Evolutionary conservation across 2,797 vertebrate species (phyloP), one percentile per base, ranked within the genome.

Genomic region (Eulemur mongoz): DNA sequence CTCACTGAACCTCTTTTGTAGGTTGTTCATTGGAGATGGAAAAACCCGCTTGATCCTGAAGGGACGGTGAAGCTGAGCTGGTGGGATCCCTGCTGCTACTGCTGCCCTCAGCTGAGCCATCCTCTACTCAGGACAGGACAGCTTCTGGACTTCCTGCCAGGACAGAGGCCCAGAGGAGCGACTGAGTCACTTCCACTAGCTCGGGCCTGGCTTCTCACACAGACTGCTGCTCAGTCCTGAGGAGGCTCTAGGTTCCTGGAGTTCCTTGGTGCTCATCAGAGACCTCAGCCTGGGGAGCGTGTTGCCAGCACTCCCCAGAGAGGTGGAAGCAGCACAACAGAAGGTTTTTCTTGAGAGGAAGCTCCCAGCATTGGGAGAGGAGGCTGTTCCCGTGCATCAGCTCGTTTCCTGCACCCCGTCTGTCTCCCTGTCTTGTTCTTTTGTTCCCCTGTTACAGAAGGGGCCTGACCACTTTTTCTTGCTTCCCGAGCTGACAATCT

Each of bases 11-110:
- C 13, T 11, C 25, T 78, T 89, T 92, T 61, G 7, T 89, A 99
- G 99, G 98, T 22, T 98, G 35, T 69, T 99, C 89, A 20, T 98
- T 0, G 99, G 99, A 0, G 98, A 99, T 86, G 92, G 0, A 50
- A 98, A 94, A 83, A 98, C 79, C 0, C 98, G 98, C 38, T 95
- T 99, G 38, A 73, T 98, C 81, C 96, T 99, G 17, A 98, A 98
- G 83, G 98, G 98, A 97, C 79, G 10, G 2, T 97, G 96, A 98
- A 48, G 52, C 48, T 0, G 14, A 50, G 52, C 83, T 12, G 32
- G 8, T 23, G 54, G 54, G 2, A 14, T 54, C 35, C 57, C 63
- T 40, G 18, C 9, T 14, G 35, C 32, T 54, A 35, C 43, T 23
- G n/a, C 38, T 3, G 57, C n/a, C 69, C 83, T 79, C 38, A 10